A percentile compares a stretch with the other conserved stretches of the same genome.
Conservation (phyloP, 2,888 invertebrate species). For the Caenorhabditis imperialis region DNA sequence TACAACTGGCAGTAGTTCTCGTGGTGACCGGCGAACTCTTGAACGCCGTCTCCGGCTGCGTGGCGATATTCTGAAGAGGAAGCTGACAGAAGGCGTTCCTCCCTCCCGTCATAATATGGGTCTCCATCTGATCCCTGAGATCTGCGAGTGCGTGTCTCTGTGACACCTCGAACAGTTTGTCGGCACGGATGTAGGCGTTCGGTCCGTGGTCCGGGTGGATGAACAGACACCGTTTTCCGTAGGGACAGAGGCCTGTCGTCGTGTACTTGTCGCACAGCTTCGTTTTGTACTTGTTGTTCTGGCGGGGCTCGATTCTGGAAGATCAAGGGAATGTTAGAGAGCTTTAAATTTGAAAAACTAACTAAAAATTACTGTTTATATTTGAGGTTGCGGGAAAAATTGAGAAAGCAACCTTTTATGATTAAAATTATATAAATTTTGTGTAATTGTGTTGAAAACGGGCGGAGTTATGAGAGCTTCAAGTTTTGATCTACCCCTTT, state of each 20-base stretch:
- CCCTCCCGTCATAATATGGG: slow-evolving; percentile 42
- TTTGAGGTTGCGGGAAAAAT: too few relatives aligned
- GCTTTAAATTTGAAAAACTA: too few relatives aligned
- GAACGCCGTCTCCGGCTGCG: background rate
- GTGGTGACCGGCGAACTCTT: background rate
- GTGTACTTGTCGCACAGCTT: slow-evolving; percentile 78
- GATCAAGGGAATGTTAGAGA: too few relatives aligned
- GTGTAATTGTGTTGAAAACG: too few relatives aligned
- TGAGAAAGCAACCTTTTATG: too few relatives aligned
- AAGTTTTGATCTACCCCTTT: too few relatives aligned
- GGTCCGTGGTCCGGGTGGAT: slow-evolving; percentile 73
- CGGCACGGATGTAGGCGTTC: slow-evolving; percentile 67
- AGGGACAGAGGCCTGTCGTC: slow-evolving; percentile 76
- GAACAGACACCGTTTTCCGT: slow-evolving; percentile 75
- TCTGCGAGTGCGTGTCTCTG: slow-evolving; percentile 65
- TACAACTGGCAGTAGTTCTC: too few relatives aligned
- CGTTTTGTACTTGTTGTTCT: slow-evolving; percentile 76
- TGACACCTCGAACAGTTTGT: slow-evolving; percentile 65
- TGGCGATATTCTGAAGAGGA: background rate
- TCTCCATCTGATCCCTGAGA: slow-evolving; percentile 51
- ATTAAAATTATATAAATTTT: too few relatives aligned
- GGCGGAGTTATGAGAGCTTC: too few relatives aligned
- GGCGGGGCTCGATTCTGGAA: slow-evolving; percentile 64
- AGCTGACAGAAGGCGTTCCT: slow-evolving; percentile 12
- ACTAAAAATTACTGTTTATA: background rate